phyloP scores from a whole-genome alignment of 1,140 invertebrate genomes.

The Euwallacea similis region DNA sequence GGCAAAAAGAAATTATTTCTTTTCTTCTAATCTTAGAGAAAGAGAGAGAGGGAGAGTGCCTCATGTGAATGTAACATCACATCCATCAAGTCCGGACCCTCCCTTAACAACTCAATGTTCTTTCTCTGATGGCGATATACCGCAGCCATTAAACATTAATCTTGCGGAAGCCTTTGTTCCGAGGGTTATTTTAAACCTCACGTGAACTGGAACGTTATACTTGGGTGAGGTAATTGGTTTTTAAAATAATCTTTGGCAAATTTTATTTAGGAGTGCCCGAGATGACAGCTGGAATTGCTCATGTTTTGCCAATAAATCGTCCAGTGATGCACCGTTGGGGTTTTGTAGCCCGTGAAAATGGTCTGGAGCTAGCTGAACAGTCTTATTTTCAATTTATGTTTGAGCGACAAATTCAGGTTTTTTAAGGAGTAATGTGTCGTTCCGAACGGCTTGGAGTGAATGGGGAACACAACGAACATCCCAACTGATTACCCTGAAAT shows the following conservation, averaged over 20 bases:
- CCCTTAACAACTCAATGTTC: slow-evolving; percentile 39
- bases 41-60: slow-evolving; percentile 3
- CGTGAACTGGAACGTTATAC: slow-evolving; percentile 36
- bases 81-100: slow-evolving; percentile 31
- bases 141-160: slow-evolving; percentile 38
- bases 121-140: slow-evolving; percentile 29
- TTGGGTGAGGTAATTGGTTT: slow-evolving; percentile 30
- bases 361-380: background rate
- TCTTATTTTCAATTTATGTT: too few species aligned
- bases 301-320: slow-evolving; percentile 31
- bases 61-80: slow-evolving; percentile 31
- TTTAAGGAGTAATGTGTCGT: background rate
- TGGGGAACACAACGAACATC: background rate
- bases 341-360: slow-evolving; percentile 25
- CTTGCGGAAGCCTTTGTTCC: slow-evolving; percentile 30
- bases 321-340: slow-evolving; percentile 12
- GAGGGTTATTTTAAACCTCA: slow-evolving; percentile 26
- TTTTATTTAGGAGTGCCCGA: slow-evolving; percentile 33
- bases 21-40: slow-evolving; percentile 20
- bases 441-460: background rate
- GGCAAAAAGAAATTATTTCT: slow-evolving; percentile 22
- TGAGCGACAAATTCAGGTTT: background rate
- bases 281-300: slow-evolving; percentile 19
- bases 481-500: too few species aligned
- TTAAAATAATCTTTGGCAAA: slow-evolving; percentile 35